Evolutionary conservation across 2,113 vertebrate species (phyloP).

Genomic region (Anarhynchus alexandrinus): DNA sequence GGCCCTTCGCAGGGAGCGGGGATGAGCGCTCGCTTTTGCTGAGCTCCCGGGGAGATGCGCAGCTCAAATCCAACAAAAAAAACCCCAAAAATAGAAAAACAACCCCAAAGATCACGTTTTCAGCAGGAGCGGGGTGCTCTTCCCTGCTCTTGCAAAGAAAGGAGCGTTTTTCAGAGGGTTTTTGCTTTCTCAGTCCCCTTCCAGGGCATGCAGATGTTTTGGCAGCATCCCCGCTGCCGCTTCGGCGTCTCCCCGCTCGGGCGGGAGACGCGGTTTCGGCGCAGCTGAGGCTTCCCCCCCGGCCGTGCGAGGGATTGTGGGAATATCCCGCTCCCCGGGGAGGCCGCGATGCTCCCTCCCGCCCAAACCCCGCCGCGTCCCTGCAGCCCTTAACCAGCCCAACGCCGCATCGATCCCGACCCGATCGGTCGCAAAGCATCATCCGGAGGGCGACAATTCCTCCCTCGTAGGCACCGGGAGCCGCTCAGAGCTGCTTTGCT

Average conservation of each 20-base stretch:
- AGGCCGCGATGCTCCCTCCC: not conserved
- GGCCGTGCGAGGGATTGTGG: conserved; percentile 14
- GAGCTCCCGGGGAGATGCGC: not conserved
- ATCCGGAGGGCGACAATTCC: not conserved
- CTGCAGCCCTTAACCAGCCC: not conserved
- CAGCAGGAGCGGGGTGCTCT: no score
- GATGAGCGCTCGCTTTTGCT: accelerated
- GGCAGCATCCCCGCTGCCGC: not conserved
- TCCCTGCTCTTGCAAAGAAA: not conserved
- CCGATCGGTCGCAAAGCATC: not conserved
- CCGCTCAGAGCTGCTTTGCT: not conserved
- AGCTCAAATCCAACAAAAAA: not conserved
- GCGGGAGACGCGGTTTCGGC: not conserved
- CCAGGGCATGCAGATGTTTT: accelerated
- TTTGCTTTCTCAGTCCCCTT: not conserved
- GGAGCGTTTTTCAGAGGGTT: accelerated
- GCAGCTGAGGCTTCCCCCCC: not conserved
- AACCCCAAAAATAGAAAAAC: not conserved
- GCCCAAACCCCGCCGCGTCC: not conserved
- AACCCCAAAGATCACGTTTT: accelerated
- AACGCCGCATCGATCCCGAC: accelerated
- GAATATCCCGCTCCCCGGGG: conserved; percentile 13
- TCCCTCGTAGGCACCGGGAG: accelerated
- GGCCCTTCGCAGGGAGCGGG: accelerated
- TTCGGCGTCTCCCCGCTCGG: not conserved